These are phyloP conservation scores for Polylopha cassiicola DNA, from an alignment of 2,888 invertebrate genomes.

Conservation along the genomic window DNA sequence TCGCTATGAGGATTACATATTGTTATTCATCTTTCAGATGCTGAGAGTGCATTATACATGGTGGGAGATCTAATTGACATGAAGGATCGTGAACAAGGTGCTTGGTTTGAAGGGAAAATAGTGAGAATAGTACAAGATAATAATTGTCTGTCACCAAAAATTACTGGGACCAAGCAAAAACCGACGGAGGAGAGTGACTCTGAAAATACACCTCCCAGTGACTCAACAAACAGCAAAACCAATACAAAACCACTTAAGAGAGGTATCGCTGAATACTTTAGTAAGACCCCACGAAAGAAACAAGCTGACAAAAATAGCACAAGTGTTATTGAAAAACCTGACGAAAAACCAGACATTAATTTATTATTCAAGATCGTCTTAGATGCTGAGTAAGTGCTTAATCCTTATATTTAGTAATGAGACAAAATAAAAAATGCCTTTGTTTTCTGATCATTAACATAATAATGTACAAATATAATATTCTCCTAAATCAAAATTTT, in stretches of 20 bases:
- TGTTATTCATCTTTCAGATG: conserved; percentile 40
- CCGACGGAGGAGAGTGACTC: conserved; percentile 41
- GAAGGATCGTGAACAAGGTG: conserved; percentile 77
- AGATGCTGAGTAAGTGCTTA: conserved; percentile 51
- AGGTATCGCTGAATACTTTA: conserved; percentile 50
- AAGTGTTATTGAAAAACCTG: conserved; percentile 15
- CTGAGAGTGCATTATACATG: conserved; percentile 68
- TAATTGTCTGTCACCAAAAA: conserved; percentile 13
- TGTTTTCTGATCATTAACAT: too few relatives aligned
- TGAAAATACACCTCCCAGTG: conserved; percentile 43
- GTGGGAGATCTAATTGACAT: conserved; percentile 83
- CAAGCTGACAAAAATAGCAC: conserved; percentile 26
- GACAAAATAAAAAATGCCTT: too few relatives aligned
- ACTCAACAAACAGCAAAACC: conserved; percentile 28
- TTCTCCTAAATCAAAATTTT: too few relatives aligned
- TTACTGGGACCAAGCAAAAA: too few relatives aligned
- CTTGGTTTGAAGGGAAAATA: conserved; percentile 85
- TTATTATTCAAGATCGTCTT: conserved; percentile 65
- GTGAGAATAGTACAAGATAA: conserved; percentile 69
- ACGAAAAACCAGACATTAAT: conserved; percentile 38
- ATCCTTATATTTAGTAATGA: not conserved
- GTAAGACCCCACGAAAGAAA: conserved; percentile 39
- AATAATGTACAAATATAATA: too few relatives aligned
- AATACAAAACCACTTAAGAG: conserved; percentile 32
- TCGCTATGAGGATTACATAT: not conserved